Evolutionary conservation across 2,888 invertebrate genomes (phyloP), one percentile per base, ranked within the genome.

Genomic region (Panopea generosa): DNA sequence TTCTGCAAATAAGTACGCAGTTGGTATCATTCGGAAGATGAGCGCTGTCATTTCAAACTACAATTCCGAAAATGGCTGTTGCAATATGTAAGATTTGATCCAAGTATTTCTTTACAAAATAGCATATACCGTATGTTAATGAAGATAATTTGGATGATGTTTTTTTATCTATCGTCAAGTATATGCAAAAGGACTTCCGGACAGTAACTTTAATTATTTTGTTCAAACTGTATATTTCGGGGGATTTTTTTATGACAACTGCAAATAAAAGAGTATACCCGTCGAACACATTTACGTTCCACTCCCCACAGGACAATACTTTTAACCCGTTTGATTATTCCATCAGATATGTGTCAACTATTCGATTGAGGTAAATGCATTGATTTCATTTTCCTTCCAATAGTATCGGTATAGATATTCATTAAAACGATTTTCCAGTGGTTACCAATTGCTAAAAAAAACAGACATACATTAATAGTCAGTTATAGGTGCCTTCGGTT

Each of bases 11-110:
- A 57, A 1, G 22, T 71, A 0, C 40, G 70, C 16, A 55, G 63
- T 9, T 71, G 70, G 70, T 71, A 63, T 20, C 1, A 16, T 27
- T 1, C 70, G 2, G 57, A 50, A 6, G 63, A 71, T 38, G 62
- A 70, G 24, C 24, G 62, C 1, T 29, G 22, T 29, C 18, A 9
- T n/a, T 1, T 2, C 1, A 2, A 20, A 6, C 22, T 70, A n/a
- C 27, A 53, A 0, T 18, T 70, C 4, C 24, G 55, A 33, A 16
- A 62, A 4, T 62, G 49, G 45, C 33, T 70, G 9, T 29, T 70
- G 2, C 2, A 49, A 2, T 18, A n/a, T 14, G 56, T 61, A 20
- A 22, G 22, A 2, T 55, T 70, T 45, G 62, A 29, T n/a, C n/a
- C n/a, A n/a, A n/a, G n/a, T n/a, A n/a, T n/a, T n/a, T n/a, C n/a